These are phyloP conservation scores for Sycophila texana DNA, from an alignment of 2,888 invertebrate species.

Conservation along the genomic window DNA sequence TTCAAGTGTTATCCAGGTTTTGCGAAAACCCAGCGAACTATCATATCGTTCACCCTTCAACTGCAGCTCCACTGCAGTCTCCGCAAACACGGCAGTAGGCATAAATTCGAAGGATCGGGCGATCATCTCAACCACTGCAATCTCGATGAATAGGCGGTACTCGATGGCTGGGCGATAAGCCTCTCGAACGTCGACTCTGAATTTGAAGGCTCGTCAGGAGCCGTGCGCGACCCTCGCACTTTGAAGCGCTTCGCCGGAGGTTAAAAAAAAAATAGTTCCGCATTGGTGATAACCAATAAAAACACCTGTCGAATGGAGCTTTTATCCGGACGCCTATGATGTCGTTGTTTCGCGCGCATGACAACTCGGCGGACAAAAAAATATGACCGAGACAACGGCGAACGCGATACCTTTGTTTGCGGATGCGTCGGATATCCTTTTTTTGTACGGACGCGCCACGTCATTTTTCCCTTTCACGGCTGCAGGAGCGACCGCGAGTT, in stretches of 20 bases:
- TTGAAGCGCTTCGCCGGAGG: slow-evolving; percentile 1
- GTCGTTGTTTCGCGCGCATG: slow-evolving; percentile 51
- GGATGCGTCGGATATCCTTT: neutral
- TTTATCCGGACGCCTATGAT: slow-evolving; percentile 66
- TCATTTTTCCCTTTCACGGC: too few relatives aligned
- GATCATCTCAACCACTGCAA: slow-evolving; percentile 2
- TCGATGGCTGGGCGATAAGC: slow-evolving; percentile 20
- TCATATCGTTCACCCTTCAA: too few relatives aligned
- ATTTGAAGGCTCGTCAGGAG: slow-evolving; percentile 48
- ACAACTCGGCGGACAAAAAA: slow-evolving; percentile 36
- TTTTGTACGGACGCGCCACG: slow-evolving; percentile 21
- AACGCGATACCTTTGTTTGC: slow-evolving; percentile 18
- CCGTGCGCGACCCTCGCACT: neutral
- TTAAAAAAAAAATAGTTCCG: slow-evolving; percentile 25
- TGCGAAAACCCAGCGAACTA: too few relatives aligned
- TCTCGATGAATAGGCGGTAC: slow-evolving; percentile 1
- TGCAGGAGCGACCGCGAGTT: slow-evolving; percentile 15
- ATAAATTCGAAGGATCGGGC: slow-evolving; percentile 24
- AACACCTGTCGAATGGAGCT: slow-evolving; percentile 66
- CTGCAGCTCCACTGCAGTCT: neutral
- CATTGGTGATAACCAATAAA: slow-evolving; percentile 68
- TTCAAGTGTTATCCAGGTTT: too few relatives aligned
- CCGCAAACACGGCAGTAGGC: neutral
- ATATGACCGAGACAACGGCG: neutral
- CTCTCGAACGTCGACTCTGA: slow-evolving; percentile 16